A percentile compares a stretch with the other conserved stretches of the same genome.
These are phyloP conservation scores for Macquaria australasica DNA, from an alignment of 2,113 vertebrate genomes.

Conservation along the genomic window DNA sequence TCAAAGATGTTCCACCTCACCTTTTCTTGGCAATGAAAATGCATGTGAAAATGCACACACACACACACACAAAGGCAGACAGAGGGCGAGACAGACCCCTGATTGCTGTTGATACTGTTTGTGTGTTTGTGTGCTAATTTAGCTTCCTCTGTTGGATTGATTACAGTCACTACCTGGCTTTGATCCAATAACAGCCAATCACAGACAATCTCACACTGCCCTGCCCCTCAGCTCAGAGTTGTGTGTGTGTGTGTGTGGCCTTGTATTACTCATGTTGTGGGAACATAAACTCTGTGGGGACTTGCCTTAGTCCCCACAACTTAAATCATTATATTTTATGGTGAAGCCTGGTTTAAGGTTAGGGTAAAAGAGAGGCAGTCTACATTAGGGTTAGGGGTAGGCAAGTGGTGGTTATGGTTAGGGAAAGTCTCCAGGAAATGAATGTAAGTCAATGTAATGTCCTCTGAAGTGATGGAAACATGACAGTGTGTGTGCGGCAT, in stretches of 20 bases:
- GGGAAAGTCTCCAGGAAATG: no score
- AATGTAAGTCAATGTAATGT: no score
- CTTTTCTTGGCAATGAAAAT: conserved; percentile 14
- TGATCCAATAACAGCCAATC: conserved; percentile 68
- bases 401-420: no score
- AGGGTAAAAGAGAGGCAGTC: no score
- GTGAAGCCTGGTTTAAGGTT: no score
- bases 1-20: conserved; percentile 16
- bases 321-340: no score
- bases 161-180: conserved; percentile 63
- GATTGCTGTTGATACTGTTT: conserved; percentile 63
- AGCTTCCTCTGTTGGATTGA: conserved; percentile 64
- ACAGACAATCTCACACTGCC: conserved; percentile 41
- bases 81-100: conserved; percentile 12
- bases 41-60: background rate
- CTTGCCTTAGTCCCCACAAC: no score
- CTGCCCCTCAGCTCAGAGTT: conserved; percentile 20
- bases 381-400: no score
- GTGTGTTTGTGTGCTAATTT: conserved; percentile 52
- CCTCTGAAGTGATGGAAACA: no score
- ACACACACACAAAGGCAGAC: conserved; percentile 6
- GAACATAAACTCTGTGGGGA: no score
- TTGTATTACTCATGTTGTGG: no score
- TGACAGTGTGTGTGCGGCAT: background rate
- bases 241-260: conserved; percentile 34